Evolutionary conservation across 2,888 invertebrate genomes (phyloP).

Genomic region (Oxyscelio sp.): DNA sequence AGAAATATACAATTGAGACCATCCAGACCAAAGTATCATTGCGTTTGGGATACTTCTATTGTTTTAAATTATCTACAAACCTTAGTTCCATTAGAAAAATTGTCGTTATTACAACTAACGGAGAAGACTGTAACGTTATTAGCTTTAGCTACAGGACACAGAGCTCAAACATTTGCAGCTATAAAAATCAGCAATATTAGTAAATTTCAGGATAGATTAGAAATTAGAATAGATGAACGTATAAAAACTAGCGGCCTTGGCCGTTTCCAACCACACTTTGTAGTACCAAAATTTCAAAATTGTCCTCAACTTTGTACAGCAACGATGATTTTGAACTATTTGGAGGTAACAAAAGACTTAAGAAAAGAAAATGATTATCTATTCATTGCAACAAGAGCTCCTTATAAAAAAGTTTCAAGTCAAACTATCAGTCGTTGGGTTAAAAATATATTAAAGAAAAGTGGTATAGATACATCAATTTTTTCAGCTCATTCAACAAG

Average conservation of each 20-base stretch:
- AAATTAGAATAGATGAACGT: conserved; percentile 54
- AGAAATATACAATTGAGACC: conserved; percentile 64
- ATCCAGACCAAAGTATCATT: conserved; percentile 56
- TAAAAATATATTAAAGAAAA: neutral
- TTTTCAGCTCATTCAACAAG: too few relatives aligned
- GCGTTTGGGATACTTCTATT: conserved; percentile 60
- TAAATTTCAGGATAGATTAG: conserved; percentile 20
- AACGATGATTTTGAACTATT: conserved; percentile 13
- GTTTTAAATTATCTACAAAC: conserved; percentile 58
- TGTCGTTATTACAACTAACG: conserved; percentile 57
- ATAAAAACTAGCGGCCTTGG: conserved; percentile 64
- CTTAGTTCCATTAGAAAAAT: conserved; percentile 40
- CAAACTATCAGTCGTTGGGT: conserved; percentile 6
- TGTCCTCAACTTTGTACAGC: conserved; percentile 33
- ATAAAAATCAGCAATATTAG: conserved; percentile 48
- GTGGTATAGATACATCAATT: conserved; percentile 8
- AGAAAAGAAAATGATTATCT: neutral
- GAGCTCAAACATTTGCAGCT: conserved; percentile 58
- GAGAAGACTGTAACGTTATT: conserved; percentile 49
- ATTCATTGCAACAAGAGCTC: neutral
- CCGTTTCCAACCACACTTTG: conserved; percentile 24
- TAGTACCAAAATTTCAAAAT: conserved; percentile 37
- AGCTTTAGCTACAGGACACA: conserved; percentile 54
- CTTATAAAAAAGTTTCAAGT: neutral
- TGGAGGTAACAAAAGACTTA: conserved; percentile 15